A percentile compares a stretch with the other conserved stretches of the same genome.
Conservation (phyloP, 2,797 vertebrate species). For the Rhinoraja longicauda region DNA sequence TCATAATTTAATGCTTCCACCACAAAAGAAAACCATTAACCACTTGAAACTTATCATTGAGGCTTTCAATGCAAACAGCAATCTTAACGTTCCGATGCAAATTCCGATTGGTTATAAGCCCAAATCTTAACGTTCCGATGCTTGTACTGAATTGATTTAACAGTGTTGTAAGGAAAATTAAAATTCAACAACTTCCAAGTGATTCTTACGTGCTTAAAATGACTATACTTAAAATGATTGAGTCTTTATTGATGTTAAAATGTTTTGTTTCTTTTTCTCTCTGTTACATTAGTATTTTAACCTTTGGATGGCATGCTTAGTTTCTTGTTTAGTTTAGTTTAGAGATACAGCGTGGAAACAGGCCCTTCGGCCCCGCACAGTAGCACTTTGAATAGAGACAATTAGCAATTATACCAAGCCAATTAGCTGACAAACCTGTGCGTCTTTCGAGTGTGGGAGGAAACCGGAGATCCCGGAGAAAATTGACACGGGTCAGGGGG, state of each 20-base stretch:
- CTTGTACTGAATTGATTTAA: neutral
- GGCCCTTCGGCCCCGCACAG: too few relatives aligned
- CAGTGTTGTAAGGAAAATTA: neutral
- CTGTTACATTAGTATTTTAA: neutral
- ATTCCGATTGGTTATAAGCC: too few relatives aligned
- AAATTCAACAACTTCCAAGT: neutral
- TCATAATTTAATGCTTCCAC: neutral
- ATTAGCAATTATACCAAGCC: too few relatives aligned
- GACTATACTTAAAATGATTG: neutral
- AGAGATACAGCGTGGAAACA: too few relatives aligned
- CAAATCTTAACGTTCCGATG: neutral
- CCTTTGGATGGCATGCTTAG: neutral
- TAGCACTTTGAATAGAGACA: too few relatives aligned
- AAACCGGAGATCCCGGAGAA: too few relatives aligned
- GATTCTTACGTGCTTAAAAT: neutral
- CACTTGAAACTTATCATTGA: neutral
- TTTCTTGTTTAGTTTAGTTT: too few relatives aligned
- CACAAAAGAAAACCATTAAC: neutral
- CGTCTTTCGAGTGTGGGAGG: too few relatives aligned
- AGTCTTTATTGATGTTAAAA: neutral
- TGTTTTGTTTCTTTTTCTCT: neutral
- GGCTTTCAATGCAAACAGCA: neutral
- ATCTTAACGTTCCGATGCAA: neutral
- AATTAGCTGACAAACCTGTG: too few relatives aligned
- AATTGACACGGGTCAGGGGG: too few relatives aligned